Percentiles rank a stretch among this genome's conserved stretches.
Evolutionary conservation across 2,888 invertebrate species (phyloP).

Genomic region (Itoplectis maculator): DNA sequence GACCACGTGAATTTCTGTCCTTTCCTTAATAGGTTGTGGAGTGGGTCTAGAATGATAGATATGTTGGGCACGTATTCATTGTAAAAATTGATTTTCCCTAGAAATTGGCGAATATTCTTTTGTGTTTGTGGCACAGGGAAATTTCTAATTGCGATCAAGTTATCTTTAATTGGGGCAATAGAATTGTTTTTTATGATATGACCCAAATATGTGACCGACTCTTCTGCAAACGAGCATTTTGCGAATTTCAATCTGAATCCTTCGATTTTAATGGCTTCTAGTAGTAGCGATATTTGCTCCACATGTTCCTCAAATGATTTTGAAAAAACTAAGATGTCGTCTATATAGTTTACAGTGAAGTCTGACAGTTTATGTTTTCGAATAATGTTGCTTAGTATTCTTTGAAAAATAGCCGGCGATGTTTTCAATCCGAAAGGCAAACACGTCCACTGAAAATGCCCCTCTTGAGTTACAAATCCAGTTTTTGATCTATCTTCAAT

Average conservation of each 20-base stretch:
- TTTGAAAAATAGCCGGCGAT: slow-evolving; percentile 62
- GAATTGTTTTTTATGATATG: slow-evolving; percentile 45
- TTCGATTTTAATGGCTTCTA: slow-evolving; percentile 23
- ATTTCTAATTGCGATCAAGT: slow-evolving; percentile 43
- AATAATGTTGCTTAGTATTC: slow-evolving; percentile 47
- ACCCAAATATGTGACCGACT: slow-evolving; percentile 36
- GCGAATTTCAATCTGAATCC: slow-evolving; percentile 41
- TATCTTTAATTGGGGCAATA: slow-evolving; percentile 40
- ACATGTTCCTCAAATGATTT: slow-evolving; percentile 46
- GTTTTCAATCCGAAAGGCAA: slow-evolving; percentile 52
- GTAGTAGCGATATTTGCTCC: slow-evolving; percentile 30
- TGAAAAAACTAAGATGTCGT: slow-evolving; percentile 49
- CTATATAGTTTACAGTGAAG: slow-evolving; percentile 52
- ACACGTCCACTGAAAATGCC: slow-evolving; percentile 46
- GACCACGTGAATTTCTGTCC: slow-evolving; percentile 39
- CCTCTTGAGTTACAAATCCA: slow-evolving; percentile 42
- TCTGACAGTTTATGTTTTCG: slow-evolving; percentile 49
- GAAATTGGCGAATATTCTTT: slow-evolving; percentile 49
- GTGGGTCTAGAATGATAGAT: slow-evolving; percentile 39
- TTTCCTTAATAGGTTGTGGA: slow-evolving; percentile 48
- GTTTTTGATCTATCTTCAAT: slow-evolving; percentile 41
- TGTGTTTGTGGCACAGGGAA: slow-evolving; percentile 37
- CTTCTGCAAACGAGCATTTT: slow-evolving; percentile 43
- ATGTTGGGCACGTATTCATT: background rate
- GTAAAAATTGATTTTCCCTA: slow-evolving; percentile 52